Conservation (phyloP, 1,140 invertebrate genomes). For the Trigoniulus corallinus region DNA sequence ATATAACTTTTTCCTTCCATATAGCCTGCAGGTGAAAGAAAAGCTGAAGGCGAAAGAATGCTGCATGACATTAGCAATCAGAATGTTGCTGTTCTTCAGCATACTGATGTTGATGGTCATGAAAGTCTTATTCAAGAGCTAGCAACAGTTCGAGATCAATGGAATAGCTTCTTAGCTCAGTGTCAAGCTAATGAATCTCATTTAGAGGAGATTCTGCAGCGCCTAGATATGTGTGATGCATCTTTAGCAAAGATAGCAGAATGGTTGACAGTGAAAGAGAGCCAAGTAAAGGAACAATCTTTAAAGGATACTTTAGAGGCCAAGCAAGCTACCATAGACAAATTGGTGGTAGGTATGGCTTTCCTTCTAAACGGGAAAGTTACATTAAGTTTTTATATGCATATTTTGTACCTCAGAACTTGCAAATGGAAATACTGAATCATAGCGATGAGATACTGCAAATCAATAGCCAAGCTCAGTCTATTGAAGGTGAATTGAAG, state of each 20-base stretch:
- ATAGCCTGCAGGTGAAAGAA: constrained; percentile 41
- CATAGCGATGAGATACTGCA: constrained; percentile 53
- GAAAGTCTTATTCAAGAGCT: constrained; percentile 51
- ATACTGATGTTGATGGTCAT: constrained; percentile 64
- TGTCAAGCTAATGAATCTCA: constrained; percentile 41
- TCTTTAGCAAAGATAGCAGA: constrained; percentile 52
- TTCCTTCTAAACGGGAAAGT: neutral
- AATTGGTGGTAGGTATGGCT: constrained; percentile 35
- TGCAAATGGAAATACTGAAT: constrained; percentile 52
- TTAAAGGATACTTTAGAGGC: constrained; percentile 66
- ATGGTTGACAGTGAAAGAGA: constrained; percentile 73
- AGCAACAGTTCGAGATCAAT: constrained; percentile 47
- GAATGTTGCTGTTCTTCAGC: constrained; percentile 49
- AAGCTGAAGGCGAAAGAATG: constrained; percentile 51
- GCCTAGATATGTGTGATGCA: constrained; percentile 62
- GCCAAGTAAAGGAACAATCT: constrained; percentile 70
- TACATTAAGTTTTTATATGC: neutral
- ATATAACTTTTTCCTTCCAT: no score
- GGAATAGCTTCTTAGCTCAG: constrained; percentile 55
- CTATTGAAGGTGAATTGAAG: constrained; percentile 55
- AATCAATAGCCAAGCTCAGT: constrained; percentile 46
- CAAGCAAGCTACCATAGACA: constrained; percentile 61
- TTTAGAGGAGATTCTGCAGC: constrained; percentile 47
- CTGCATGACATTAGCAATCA: constrained; percentile 50
- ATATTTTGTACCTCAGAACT: constrained; percentile 21